A percentile compares a stretch with the other conserved stretches of the same genome.
Evolutionary conservation across 2,113 vertebrate species (phyloP).

Genomic region (Redunca redunca): DNA sequence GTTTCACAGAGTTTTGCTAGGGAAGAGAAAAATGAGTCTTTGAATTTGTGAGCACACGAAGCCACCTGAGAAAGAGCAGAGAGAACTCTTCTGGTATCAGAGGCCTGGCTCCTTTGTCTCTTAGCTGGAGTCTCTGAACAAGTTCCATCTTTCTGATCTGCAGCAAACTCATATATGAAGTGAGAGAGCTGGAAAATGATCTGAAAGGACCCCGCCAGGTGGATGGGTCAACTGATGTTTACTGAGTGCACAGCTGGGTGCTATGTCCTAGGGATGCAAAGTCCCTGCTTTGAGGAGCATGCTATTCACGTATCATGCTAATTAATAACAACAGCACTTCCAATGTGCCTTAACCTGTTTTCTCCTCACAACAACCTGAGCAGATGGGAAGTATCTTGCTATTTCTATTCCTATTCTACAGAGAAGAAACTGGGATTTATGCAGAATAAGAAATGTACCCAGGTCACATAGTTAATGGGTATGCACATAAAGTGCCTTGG

Average conservation of each 20-base stretch:
- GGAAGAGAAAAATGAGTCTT: not conserved
- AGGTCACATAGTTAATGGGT: not conserved
- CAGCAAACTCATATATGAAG: not conserved
- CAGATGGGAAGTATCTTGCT: not conserved
- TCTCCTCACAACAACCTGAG: not conserved
- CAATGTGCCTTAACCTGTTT: not conserved
- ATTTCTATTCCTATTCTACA: not conserved
- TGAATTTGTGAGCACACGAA: not conserved
- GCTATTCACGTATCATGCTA: not conserved
- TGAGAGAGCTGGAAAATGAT: not conserved
- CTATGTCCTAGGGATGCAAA: not conserved
- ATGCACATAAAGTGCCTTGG: not conserved
- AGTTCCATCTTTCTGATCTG: not conserved
- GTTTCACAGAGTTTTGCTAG: not conserved
- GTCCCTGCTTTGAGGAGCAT: not conserved
- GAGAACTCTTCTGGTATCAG: not conserved
- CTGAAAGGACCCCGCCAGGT: not conserved
- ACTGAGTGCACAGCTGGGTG: not conserved
- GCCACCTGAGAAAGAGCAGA: not conserved
- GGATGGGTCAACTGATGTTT: not conserved
- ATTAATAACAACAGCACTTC: not conserved
- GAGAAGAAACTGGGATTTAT: not conserved
- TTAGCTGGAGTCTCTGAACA: not conserved
- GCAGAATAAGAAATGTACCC: not conserved
- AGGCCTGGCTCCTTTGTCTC: not conserved